Evolutionary conservation across 2,113 vertebrate genomes (phyloP).

Genomic region (Malurus elegans): DNA sequence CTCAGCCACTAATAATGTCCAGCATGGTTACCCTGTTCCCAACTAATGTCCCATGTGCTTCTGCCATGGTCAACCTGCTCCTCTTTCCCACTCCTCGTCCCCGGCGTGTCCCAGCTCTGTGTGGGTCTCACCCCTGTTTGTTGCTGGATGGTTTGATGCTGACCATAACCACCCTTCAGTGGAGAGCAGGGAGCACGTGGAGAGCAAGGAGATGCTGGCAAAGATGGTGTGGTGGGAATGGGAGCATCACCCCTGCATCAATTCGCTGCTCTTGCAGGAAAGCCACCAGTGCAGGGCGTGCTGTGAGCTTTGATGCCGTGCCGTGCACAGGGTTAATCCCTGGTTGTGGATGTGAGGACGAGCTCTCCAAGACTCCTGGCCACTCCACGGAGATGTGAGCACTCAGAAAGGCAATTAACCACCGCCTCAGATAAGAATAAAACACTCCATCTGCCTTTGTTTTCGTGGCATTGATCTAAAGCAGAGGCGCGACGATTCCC

Average conservation of each 20-base stretch:
- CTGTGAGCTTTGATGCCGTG: neutral
- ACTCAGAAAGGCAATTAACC: conserved; percentile 10
- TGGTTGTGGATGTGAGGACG: accelerated
- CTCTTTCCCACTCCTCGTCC: neutral
- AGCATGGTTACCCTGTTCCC: neutral
- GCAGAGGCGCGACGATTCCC: neutral
- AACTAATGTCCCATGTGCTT: neutral
- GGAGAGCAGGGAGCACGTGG: accelerated
- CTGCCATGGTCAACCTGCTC: neutral
- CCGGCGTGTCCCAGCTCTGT: neutral
- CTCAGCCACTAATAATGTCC: neutral
- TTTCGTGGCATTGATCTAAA: conserved; percentile 35
- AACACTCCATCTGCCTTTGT: conserved; percentile 10
- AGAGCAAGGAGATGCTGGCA: neutral
- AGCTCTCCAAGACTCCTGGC: neutral
- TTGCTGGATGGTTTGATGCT: neutral
- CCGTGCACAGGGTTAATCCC: neutral
- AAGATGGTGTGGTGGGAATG: accelerated
- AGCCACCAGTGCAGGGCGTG: neutral
- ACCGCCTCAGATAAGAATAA: neutral
- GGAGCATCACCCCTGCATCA: neutral
- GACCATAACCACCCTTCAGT: neutral
- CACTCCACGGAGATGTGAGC: neutral
- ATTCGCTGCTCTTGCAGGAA: neutral
- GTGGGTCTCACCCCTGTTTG: neutral